Evolutionary conservation across 2,113 vertebrate species (phyloP).

Genomic region (Antennarius striatus): DNA sequence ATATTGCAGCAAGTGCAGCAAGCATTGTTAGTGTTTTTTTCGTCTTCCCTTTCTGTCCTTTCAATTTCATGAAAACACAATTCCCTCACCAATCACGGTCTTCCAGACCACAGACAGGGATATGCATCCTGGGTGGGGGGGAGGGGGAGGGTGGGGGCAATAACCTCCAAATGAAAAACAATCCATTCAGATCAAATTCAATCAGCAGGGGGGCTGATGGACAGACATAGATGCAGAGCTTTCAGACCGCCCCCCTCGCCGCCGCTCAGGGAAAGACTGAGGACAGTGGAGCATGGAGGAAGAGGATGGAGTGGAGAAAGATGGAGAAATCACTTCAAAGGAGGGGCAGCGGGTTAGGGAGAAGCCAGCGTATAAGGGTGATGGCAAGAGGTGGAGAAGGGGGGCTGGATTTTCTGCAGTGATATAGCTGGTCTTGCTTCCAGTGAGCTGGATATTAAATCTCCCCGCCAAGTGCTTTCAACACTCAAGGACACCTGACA

Average conservation of each 20-base stretch:
- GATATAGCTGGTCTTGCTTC: constrained; percentile 87
- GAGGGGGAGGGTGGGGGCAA: constrained; percentile 40
- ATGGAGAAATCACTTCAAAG: constrained; percentile 83
- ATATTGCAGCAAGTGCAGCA: not conserved
- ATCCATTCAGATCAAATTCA: constrained; percentile 79
- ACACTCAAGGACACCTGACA: constrained; percentile 85
- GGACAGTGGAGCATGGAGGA: constrained; percentile 20
- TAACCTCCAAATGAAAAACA: constrained; percentile 78
- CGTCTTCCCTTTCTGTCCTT: constrained; percentile 10
- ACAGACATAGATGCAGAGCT: constrained; percentile 60
- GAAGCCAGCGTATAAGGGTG: constrained; percentile 61
- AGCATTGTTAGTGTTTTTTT: not conserved
- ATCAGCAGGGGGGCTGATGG: constrained; percentile 69
- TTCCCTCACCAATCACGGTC: constrained; percentile 59
- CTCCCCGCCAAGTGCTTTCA: constrained; percentile 90
- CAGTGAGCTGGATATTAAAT: constrained; percentile 92
- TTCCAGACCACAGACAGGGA: constrained; percentile 39
- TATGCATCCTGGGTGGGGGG: constrained; percentile 7
- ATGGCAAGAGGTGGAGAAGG: constrained; percentile 35
- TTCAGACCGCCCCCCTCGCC: constrained; percentile 49
- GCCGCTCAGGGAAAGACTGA: constrained; percentile 64
- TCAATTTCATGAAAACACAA: constrained; percentile 43
- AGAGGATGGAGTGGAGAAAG: constrained; percentile 61
- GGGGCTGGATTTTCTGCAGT: constrained; percentile 77
- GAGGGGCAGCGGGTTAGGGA: constrained; percentile 61